Percentiles rank a stretch among this genome's conserved stretches.
Evolutionary conservation across 1,140 invertebrate species (phyloP).

Genomic region (Scaptomyza hsui): DNA sequence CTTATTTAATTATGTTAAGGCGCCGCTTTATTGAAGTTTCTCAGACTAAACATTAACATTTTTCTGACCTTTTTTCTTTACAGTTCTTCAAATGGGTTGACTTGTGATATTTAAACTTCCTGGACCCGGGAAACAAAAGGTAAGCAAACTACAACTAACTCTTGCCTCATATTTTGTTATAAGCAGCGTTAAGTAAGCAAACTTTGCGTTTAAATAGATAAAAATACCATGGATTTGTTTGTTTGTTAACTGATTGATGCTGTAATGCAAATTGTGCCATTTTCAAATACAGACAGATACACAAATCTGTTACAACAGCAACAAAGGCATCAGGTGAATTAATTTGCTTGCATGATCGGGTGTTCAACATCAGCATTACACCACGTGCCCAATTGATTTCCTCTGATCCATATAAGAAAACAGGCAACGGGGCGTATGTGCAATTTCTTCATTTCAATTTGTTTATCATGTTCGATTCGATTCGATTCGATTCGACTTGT

Average conservation of each 20-base stretch:
- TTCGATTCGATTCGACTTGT: conserved; percentile 2
- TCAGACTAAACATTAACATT: conserved; percentile 19
- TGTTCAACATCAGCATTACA: conserved; percentile 23
- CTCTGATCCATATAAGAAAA: conserved; percentile 3
- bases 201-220: background rate
- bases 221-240: conserved; percentile 17
- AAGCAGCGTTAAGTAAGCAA: background rate
- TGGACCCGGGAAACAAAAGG: conserved; percentile 84
- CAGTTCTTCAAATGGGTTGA: conserved; percentile 84
- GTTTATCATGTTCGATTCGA: conserved; percentile 32
- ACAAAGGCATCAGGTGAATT: conserved; percentile 26
- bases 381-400: conserved; percentile 28
- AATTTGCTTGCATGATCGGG: conserved; percentile 21
- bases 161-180: background rate
- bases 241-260: conserved; percentile 63
- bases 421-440: conserved; percentile 26
- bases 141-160: conserved; percentile 34
- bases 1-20: conserved; percentile 3
- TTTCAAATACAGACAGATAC: conserved; percentile 30
- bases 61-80: conserved; percentile 37
- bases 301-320: conserved; percentile 15
- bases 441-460: conserved; percentile 31
- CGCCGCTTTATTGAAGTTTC: conserved; percentile 15
- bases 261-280: conserved; percentile 31
- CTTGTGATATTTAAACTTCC: conserved; percentile 81